Evolutionary conservation across 2,888 invertebrate species (phyloP).

Genomic region (Anodontia alba): DNA sequence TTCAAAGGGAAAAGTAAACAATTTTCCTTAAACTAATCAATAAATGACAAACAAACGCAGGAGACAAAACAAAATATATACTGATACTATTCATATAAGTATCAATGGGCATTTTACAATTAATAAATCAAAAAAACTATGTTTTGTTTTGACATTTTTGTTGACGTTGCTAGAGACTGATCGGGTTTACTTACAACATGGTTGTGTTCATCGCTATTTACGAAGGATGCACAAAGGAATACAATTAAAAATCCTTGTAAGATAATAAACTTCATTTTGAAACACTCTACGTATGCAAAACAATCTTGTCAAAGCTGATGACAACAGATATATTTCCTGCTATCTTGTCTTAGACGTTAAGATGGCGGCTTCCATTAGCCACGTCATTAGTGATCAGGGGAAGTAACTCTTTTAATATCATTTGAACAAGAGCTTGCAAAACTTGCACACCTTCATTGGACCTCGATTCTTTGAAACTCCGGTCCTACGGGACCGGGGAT

Average conservation of each 20-base stretch:
- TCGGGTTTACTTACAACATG: constrained; percentile 88
- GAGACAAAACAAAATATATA: no score
- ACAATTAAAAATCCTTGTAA: constrained; percentile 45
- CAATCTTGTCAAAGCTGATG: constrained; percentile 17
- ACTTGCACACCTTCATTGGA: no score
- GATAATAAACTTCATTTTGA: constrained; percentile 58
- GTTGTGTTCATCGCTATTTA: constrained; percentile 90
- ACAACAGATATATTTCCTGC: constrained; percentile 21
- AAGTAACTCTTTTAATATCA: constrained; percentile 52
- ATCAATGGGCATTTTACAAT: no score
- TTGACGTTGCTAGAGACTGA: constrained; percentile 48
- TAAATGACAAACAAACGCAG: no score
- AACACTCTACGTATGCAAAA: background rate
- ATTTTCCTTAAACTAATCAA: no score
- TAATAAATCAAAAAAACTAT: no score
- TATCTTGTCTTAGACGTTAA: constrained; percentile 45
- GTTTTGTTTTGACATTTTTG: constrained; percentile 30
- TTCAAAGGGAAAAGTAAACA: no score
- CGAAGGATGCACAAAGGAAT: constrained; percentile 58
- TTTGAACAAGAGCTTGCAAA: no score
- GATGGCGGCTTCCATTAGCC: constrained; percentile 81
- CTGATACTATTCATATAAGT: no score
- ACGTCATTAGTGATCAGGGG: constrained; percentile 74
- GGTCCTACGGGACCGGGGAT: no score
- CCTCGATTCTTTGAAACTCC: no score